Conservation (phyloP, 1,140 invertebrate genomes). For the Melanaphis sacchari region DNA sequence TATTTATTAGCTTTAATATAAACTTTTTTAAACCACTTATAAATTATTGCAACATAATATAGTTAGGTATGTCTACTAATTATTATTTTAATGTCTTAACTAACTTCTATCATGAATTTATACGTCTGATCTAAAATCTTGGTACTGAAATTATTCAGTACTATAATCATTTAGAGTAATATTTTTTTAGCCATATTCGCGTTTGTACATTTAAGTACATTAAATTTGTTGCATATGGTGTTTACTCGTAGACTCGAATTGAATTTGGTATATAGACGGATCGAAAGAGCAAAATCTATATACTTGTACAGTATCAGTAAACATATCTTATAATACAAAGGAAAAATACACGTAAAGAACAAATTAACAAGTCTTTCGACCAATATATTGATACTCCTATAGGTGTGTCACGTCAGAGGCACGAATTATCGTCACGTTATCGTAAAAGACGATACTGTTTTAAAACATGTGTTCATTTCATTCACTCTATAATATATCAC, state of each 20-base stretch:
- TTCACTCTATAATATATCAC: not conserved
- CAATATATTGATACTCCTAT: not conserved
- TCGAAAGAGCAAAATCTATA: not conserved
- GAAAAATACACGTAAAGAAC: not conserved
- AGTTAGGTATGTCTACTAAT: not conserved
- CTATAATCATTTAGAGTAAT: not conserved
- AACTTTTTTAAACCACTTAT: not conserved
- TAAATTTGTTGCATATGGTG: not conserved
- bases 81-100: too few relatives aligned
- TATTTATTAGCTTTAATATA: not conserved
- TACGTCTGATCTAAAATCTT: not conserved
- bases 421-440: constrained; percentile 24
- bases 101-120: not conserved
- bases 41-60: not conserved
- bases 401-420: constrained; percentile 21
- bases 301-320: not conserved
- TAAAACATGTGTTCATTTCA: constrained; percentile 4
- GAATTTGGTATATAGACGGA: not conserved
- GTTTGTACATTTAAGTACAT: not conserved
- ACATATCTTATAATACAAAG: not conserved
- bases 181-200: not conserved
- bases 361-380: not conserved
- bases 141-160: not conserved
- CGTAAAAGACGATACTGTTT: not conserved
- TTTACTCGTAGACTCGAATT: not conserved